Conservation (phyloP, 2,113 vertebrate species). For the Onychostruthus taczanowskii region DNA sequence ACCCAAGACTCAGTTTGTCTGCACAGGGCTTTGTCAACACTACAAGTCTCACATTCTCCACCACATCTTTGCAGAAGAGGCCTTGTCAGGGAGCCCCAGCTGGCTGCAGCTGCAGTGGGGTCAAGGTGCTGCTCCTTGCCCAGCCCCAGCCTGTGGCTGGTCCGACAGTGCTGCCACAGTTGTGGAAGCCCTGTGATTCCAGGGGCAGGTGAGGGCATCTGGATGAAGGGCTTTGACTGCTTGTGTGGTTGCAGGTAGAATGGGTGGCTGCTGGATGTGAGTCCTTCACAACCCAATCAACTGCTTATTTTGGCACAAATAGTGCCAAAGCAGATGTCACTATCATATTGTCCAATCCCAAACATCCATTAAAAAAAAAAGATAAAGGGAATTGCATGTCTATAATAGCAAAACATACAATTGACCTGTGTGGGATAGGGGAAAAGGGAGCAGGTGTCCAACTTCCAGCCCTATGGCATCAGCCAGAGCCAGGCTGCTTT, state of each 20-base stretch:
- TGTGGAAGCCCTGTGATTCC: rapidly evolving
- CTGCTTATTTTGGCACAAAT: not conserved
- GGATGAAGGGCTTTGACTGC: not conserved
- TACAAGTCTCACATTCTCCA: not conserved
- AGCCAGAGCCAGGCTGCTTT: not conserved
- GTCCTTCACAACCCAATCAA: not conserved
- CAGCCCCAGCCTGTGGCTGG: not conserved
- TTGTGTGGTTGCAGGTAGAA: not conserved
- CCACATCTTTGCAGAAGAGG: not conserved
- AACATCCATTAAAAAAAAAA: not conserved
- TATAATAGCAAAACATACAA: not conserved
- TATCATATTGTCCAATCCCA: not conserved
- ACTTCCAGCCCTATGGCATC: not conserved
- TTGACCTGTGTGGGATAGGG: not conserved
- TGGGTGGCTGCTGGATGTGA: not conserved
- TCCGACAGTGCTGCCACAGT: rapidly evolving
- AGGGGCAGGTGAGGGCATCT: rapidly evolving
- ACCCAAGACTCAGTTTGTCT: not conserved
- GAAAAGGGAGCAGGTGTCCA: not conserved
- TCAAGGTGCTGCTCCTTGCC: not conserved
- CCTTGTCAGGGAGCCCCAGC: not conserved
- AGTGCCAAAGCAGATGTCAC: not conserved
- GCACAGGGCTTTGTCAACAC: not conserved
- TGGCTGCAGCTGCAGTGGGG: not conserved
- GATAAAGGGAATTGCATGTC: rapidly evolving